A percentile compares a stretch with the other conserved stretches of the same genome.
Conservation (phyloP, 2,113 vertebrate genomes). For the Dasyornis broadbenti region DNA sequence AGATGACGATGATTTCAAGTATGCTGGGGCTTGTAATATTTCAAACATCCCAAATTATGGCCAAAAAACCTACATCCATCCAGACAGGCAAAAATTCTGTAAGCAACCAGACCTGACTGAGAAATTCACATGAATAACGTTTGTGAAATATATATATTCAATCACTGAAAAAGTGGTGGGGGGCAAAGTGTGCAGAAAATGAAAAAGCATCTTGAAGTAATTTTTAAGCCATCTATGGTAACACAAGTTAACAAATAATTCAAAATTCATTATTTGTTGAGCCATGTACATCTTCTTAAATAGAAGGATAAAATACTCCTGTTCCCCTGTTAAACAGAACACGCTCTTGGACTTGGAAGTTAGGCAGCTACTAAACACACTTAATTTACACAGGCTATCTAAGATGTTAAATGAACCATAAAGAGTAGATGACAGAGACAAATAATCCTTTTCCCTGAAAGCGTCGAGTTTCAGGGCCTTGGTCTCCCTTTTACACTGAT, state of each 20-base stretch:
- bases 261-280: not conserved
- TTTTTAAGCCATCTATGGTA: not conserved
- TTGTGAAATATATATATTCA: not conserved
- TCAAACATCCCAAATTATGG: not conserved
- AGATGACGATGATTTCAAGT: not conserved
- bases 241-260: not conserved
- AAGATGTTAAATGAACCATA: slow-evolving; percentile 73
- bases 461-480: not conserved
- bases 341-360: not conserved
- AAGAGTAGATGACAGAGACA: slow-evolving; percentile 70
- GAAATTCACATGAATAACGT: not conserved
- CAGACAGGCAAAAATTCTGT: not conserved
- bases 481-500: not conserved
- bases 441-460: slow-evolving; percentile 22
- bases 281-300: not conserved
- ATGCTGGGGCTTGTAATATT: not conserved
- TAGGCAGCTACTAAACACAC: not conserved
- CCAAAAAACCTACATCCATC: not conserved
- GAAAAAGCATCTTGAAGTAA: not conserved
- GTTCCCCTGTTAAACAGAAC: not conserved
- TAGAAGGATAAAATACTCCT: not conserved
- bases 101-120: not conserved
- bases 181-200: not conserved
- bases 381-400: slow-evolving; percentile 70
- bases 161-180: not conserved